Evolutionary conservation across 2,113 vertebrate species (phyloP), one percentile per base, ranked within the genome.

Genomic region (Excalfactoria chinensis): DNA sequence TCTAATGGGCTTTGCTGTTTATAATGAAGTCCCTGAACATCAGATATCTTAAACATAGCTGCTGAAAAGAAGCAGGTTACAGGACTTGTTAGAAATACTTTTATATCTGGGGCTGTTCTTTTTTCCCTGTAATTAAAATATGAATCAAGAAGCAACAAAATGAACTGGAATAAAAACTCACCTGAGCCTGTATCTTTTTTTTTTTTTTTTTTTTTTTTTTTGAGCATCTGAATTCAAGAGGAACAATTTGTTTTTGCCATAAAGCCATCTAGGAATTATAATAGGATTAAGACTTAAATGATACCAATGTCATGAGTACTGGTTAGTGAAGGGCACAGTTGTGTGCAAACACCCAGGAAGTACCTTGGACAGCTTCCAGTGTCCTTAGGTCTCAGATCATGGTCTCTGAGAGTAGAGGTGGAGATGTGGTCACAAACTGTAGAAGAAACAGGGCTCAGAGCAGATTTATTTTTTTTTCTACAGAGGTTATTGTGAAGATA

Each of bases 361-460:
- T 98, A 98, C 86, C 98, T 97, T 2, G 98, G 98, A 75, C 98
- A 99, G 87, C 98, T 99, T 16, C 98, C 97, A 37, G 97, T 59
- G 98, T 78, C 72, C 98, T 9, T 97, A 74, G n/a, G 85, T 34
- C 68, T 6, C 25, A 98, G 98, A 78, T 94, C 74, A 49, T 98
- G 93, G 98, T 98, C 41, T 10, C 64, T 2, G 91, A 96, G 43
- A 98, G 96, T 48, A 91, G 90, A 46, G 98, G 91, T 73, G 4
- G 1, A 40, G 23, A 15, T 97, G 91, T 16, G 93, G 56, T 28
- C 9, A 4, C 14, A 32, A 97, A 62, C 11, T 2, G 1, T 22
- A 66, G 28, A 66, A 87, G 97, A 97, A 68, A 40, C 92, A 82
- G 76, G 12, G 4, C 11, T 34, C 13, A 34, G 95, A 89, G 1